A percentile compares a stretch with the other conserved stretches of the same genome.
Evolutionary conservation across 2,888 invertebrate species (phyloP).

Genomic region (Saturnia pavonia): DNA sequence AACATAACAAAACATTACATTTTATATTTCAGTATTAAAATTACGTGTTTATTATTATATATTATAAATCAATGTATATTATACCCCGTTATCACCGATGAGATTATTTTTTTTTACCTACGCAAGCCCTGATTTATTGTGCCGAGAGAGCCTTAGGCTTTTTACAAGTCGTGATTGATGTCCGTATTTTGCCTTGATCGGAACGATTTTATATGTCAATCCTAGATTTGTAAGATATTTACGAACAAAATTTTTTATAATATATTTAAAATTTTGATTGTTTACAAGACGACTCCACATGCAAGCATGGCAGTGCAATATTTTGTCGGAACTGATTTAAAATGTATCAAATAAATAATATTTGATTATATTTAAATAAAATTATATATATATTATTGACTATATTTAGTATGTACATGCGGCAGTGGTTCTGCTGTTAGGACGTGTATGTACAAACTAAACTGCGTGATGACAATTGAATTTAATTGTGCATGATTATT

Average conservation of each 20-base stretch:
- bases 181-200: slow-evolving; percentile 25
- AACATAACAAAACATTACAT: slow-evolving; percentile 35
- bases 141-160: background rate
- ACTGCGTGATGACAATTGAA: slow-evolving; percentile 38
- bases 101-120: slow-evolving; percentile 12
- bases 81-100: background rate
- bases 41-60: slow-evolving; percentile 33
- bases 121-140: background rate
- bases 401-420: slow-evolving; percentile 19
- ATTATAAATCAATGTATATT: slow-evolving; percentile 5
- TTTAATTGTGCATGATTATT: slow-evolving; percentile 30
- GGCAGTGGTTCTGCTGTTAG: background rate
- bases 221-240: slow-evolving; percentile 55
- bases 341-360: slow-evolving; percentile 18
- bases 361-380: slow-evolving; percentile 19
- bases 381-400: slow-evolving; percentile 37
- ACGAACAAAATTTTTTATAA: slow-evolving; percentile 60
- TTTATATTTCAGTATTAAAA: slow-evolving; percentile 47
- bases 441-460: background rate
- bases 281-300: slow-evolving; percentile 63
- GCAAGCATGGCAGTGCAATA: slow-evolving; percentile 73
- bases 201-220: slow-evolving; percentile 55
- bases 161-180: background rate
- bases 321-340: slow-evolving; percentile 35
- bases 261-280: slow-evolving; percentile 54